phyloP scores from a whole-genome alignment of 2,113 vertebrate species.

The Ardeotis arabs region DNA sequence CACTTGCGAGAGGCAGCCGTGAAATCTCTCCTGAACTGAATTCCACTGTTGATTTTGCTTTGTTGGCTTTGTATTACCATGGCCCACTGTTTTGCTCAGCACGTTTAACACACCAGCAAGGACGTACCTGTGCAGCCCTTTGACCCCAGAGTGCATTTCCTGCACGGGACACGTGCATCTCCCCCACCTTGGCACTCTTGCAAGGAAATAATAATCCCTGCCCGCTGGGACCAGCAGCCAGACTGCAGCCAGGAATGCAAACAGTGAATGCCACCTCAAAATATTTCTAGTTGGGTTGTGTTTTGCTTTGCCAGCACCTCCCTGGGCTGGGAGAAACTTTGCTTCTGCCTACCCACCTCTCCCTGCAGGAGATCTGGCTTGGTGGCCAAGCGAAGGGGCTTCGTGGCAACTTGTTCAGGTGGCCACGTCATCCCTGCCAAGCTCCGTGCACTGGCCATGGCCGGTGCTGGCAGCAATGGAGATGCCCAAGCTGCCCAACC shows the following conservation, averaged over 20 bases:
- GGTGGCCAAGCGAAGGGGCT: background rate
- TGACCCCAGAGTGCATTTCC: background rate
- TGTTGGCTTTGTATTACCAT: background rate
- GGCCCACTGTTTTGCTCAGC: background rate
- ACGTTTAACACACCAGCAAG: background rate
- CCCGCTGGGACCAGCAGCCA: background rate
- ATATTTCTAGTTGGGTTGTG: background rate
- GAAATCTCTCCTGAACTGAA: background rate
- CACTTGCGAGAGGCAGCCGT: background rate
- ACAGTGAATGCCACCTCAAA: background rate
- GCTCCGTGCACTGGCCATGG: accelerated
- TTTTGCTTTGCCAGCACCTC: background rate
- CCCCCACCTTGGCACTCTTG: background rate
- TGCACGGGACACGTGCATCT: accelerated
- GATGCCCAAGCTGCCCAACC: background rate
- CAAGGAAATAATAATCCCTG: background rate
- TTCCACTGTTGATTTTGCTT: background rate
- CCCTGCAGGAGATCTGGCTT: too few relatives aligned
- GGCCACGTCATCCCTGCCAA: background rate
- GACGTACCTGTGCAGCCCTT: background rate
- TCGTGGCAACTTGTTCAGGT: background rate
- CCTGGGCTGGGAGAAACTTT: background rate
- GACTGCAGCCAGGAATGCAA: background rate
- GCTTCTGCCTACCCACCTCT: background rate
- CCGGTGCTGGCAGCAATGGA: accelerated